Conservation (phyloP, 2,113 vertebrate species). For the Oncorhynchus mykiss region DNA sequence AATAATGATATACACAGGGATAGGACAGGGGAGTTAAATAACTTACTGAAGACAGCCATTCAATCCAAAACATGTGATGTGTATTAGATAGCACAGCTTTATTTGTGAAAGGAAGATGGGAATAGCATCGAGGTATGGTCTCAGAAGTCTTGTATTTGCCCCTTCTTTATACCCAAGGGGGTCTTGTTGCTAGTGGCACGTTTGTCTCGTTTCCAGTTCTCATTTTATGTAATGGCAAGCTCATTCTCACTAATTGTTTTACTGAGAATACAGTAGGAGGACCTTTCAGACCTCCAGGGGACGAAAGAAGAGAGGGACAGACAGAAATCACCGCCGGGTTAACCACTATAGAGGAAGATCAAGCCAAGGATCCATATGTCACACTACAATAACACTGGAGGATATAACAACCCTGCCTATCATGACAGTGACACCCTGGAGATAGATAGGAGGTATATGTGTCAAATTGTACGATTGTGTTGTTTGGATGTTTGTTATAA, state of each 20-base stretch:
- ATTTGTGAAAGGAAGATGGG: no score
- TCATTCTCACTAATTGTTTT: not conserved
- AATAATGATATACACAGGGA: constrained; percentile 52
- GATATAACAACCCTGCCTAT: constrained; percentile 65
- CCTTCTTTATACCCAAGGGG: no score
- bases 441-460: constrained; percentile 77
- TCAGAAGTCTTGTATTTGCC: no score
- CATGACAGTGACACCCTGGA: constrained; percentile 78
- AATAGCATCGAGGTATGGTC: no score
- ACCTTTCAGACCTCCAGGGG: not conserved
- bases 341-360: constrained; percentile 13
- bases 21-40: constrained; percentile 47
- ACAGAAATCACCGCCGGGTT: not conserved
- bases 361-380: constrained; percentile 65
- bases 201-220: not conserved
- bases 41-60: constrained; percentile 5
- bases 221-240: not conserved
- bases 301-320: not conserved
- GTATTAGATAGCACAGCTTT: no score
- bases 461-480: not conserved
- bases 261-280: not conserved
- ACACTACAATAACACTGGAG: constrained; percentile 66
- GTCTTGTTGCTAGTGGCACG: not conserved
- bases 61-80: no score
- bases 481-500: not conserved